phyloP scores from a whole-genome alignment of 2,888 invertebrate species.

The Plagiodera versicolora region DNA sequence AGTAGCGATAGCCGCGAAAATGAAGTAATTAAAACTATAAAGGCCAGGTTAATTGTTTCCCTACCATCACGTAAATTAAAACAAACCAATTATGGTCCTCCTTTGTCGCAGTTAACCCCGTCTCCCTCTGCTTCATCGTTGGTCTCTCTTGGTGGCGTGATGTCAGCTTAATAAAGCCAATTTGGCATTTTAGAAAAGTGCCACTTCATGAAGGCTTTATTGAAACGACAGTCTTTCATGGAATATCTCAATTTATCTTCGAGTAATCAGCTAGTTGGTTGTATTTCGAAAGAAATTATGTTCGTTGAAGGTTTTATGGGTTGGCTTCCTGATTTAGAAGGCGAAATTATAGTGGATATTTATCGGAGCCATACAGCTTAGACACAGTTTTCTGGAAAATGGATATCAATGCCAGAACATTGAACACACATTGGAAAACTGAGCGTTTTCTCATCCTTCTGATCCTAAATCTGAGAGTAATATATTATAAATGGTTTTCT shows the following conservation, averaged over 20 bases:
- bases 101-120: slow-evolving; percentile 46
- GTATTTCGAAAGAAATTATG: too few relatives aligned
- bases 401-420: too few relatives aligned
- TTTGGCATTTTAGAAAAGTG: slow-evolving; percentile 23
- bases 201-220: not conserved
- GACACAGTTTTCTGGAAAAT: too few relatives aligned
- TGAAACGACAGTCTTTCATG: not conserved
- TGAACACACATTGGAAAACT: too few relatives aligned
- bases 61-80: slow-evolving; percentile 57
- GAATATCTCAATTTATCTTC: not conserved
- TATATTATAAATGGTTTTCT: too few relatives aligned
- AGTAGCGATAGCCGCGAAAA: slow-evolving; percentile 64
- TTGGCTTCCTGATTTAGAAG: too few relatives aligned
- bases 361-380: too few relatives aligned
- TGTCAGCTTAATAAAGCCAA: slow-evolving; percentile 16
- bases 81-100: slow-evolving; percentile 56
- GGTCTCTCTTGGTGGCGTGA: slow-evolving; percentile 20
- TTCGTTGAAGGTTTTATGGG: too few relatives aligned
- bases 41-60: slow-evolving; percentile 70
- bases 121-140: slow-evolving; percentile 29
- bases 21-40: slow-evolving; percentile 78
- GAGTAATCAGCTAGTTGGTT: too few relatives aligned
- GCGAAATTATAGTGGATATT: too few relatives aligned
- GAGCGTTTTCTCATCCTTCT: too few relatives aligned
- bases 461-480: too few relatives aligned